These are phyloP conservation scores for Puntigrus tetrazona DNA, from an alignment of 2,113 vertebrate species.

Conservation along the genomic window DNA sequence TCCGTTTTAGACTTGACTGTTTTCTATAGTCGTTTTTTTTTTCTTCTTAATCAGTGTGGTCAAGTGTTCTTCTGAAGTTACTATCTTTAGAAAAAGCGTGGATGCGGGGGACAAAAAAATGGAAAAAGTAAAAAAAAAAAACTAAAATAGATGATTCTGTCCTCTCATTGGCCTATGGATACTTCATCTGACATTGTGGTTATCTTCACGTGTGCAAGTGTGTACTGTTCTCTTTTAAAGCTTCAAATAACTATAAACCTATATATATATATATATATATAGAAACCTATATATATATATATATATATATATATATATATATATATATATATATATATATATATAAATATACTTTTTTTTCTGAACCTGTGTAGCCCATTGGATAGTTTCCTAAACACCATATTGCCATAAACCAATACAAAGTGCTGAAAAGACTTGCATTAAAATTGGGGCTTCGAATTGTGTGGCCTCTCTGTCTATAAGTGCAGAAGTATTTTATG, in stretches of 20 bases:
- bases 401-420: slow-evolving; percentile 70
- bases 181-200: slow-evolving; percentile 85
- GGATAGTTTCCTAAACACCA: slow-evolving; percentile 73
- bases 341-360: slow-evolving; percentile 83
- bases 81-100: slow-evolving; percentile 68
- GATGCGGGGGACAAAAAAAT: slow-evolving; percentile 24
- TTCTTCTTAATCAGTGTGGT: slow-evolving; percentile 84
- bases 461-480: slow-evolving; percentile 55
- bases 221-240: slow-evolving; percentile 99
- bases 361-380: slow-evolving; percentile 89
- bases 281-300: slow-evolving; percentile 73
- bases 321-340: slow-evolving; percentile 77
- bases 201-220: slow-evolving; percentile 99
- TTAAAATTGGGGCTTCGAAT: slow-evolving; percentile 48
- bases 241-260: slow-evolving; percentile 98
- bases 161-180: slow-evolving; percentile 29
- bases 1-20: slow-evolving; percentile 98
- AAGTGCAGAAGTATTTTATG: slow-evolving; percentile 52
- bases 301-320: slow-evolving; percentile 68
- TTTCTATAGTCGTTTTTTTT: slow-evolving; percentile 92
- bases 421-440: slow-evolving; percentile 70
- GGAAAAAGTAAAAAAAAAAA: background rate
- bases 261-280: slow-evolving; percentile 63
- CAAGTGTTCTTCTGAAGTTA: slow-evolving; percentile 87
- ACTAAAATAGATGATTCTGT: slow-evolving; percentile 11